Percentiles rank a stretch among this genome's conserved stretches.
Conservation (phyloP, 2,888 invertebrate species). For the Salticus scenicus region DNA sequence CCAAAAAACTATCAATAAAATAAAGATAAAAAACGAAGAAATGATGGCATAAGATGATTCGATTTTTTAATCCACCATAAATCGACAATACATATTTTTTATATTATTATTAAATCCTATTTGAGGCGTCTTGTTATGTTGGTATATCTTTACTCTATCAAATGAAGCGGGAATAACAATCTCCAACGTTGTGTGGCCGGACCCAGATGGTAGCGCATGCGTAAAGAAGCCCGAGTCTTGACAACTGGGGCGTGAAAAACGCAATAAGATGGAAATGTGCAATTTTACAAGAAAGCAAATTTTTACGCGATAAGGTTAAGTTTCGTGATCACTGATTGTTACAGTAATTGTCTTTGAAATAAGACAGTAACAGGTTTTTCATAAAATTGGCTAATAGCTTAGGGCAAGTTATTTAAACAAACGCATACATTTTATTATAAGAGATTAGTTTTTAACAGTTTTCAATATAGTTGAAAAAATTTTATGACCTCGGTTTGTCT, state of each 20-base stretch:
- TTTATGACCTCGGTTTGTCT: too few species aligned
- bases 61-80: not conserved
- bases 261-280: not conserved
- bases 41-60: too few species aligned
- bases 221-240: not conserved
- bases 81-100: not conserved
- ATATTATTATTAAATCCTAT: not conserved
- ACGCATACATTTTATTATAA: too few species aligned
- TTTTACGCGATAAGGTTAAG: not conserved
- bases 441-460: too few species aligned
- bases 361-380: not conserved
- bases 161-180: conserved; percentile 3
- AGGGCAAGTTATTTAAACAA: too few species aligned
- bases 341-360: not conserved
- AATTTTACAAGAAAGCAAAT: not conserved
- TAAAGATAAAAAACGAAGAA: too few species aligned
- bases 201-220: not conserved
- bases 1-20: too few species aligned
- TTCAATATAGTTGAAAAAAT: too few species aligned
- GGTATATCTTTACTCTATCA: not conserved
- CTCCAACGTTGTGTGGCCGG: not conserved
- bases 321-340: not conserved
- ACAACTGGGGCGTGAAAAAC: not conserved
- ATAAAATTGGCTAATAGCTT: too few species aligned
- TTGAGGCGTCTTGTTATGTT: not conserved